Percentiles rank a stretch among this genome's conserved stretches.
phyloP scores from a whole-genome alignment of 2,113 vertebrate genomes.

The Athene cunicularia region DNA sequence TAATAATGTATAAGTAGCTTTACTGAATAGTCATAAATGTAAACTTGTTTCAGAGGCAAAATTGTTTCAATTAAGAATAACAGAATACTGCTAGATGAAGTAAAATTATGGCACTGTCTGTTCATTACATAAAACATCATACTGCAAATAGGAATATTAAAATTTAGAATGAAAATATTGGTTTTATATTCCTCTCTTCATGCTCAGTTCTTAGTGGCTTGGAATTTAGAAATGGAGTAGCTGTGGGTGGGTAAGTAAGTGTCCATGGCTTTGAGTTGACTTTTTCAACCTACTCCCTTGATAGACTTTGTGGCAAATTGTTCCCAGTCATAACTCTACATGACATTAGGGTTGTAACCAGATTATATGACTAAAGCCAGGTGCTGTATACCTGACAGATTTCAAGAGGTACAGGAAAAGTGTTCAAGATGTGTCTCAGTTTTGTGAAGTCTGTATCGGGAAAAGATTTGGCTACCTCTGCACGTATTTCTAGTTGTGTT shows the following conservation, averaged over 20 bases:
- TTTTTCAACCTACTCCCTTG: background rate
- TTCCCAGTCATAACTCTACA: background rate
- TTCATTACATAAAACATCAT: background rate
- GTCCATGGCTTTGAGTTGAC: background rate
- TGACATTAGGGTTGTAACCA: background rate
- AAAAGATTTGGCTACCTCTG: background rate
- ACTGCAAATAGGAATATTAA: background rate
- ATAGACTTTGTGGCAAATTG: background rate
- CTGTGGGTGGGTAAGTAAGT: background rate
- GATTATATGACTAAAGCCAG: background rate
- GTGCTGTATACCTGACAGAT: background rate
- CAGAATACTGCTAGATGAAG: background rate
- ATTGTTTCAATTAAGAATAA: slow-evolving; percentile 4
- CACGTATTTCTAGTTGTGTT: background rate
- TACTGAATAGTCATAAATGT: background rate
- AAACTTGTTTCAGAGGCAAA: background rate
- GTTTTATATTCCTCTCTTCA: background rate
- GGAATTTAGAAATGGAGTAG: background rate
- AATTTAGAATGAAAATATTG: background rate
- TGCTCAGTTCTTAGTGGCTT: background rate
- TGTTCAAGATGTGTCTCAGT: background rate
- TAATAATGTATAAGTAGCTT: background rate
- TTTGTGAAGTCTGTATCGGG: background rate
- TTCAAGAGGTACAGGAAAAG: background rate
- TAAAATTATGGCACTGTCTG: background rate